These are phyloP conservation scores for Streptopelia turtur DNA, from an alignment of 2,797 vertebrate species.

Conservation along the genomic window DNA sequence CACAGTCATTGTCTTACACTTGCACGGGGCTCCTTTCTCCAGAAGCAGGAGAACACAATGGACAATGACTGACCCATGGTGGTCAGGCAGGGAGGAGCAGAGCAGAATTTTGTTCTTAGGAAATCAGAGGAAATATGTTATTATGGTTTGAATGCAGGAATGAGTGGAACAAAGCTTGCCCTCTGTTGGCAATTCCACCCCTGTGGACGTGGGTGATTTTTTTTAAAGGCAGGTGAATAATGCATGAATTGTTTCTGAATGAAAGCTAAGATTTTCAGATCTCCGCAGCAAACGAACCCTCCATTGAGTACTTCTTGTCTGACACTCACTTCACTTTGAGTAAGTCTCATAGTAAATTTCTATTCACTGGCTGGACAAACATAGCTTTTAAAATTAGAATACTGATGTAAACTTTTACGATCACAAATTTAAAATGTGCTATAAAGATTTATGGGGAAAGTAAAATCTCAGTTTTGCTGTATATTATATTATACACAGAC, in stretches of 20 bases:
- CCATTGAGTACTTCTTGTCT: background rate
- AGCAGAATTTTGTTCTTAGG: background rate
- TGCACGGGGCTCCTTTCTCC: background rate
- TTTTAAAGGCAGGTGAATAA: slow-evolving; percentile 22
- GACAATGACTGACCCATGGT: background rate
- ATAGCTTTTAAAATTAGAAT: background rate
- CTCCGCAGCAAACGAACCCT: background rate
- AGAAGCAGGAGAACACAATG: fast-evolving
- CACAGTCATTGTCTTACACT: background rate
- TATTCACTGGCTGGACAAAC: background rate
- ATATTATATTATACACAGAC: background rate
- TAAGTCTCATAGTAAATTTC: background rate
- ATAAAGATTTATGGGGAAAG: background rate
- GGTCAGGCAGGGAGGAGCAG: background rate
- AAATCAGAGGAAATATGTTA: background rate
- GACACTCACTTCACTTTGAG: background rate
- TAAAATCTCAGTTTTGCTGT: background rate
- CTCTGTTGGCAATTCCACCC: background rate
- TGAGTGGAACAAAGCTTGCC: background rate
- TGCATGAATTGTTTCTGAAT: background rate
- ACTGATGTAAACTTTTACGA: background rate
- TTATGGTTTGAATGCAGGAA: background rate
- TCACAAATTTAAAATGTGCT: background rate
- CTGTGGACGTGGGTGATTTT: background rate
- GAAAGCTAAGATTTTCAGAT: background rate